Evolutionary conservation across 1,140 invertebrate genomes (phyloP).

Genomic region (Habropoda laboriosa): DNA sequence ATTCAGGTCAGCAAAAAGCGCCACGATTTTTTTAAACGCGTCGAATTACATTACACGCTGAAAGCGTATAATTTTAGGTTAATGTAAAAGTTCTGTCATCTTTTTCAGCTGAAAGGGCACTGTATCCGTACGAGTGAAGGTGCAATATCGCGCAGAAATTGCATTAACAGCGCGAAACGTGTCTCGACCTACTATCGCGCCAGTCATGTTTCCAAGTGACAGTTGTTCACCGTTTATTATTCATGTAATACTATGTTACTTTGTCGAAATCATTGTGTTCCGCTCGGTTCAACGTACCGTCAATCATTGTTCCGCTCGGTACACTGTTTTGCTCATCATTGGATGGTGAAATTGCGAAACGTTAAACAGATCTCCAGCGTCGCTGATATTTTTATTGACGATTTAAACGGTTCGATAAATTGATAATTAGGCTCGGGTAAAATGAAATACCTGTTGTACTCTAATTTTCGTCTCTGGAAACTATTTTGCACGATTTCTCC

Average conservation of each 20-base stretch:
- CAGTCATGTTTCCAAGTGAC: neutral
- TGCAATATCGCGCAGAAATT: constrained; percentile 34
- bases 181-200: constrained; percentile 1
- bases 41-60: constrained; percentile 34
- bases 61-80: constrained; percentile 46
- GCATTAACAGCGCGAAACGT: constrained; percentile 20
- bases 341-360: too few species aligned
- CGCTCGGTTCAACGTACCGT: too few species aligned
- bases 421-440: too few species aligned
- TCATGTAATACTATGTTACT: neutral
- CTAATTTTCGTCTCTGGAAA: too few species aligned
- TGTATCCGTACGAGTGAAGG: neutral
- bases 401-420: too few species aligned
- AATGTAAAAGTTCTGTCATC: constrained; percentile 46
- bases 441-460: too few species aligned
- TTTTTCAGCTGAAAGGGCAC: constrained; percentile 22
- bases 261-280: neutral
- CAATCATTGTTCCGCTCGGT: too few species aligned
- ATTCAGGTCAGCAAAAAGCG: constrained; percentile 1
- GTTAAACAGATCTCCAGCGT: too few species aligned
- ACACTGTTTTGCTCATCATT: neutral
- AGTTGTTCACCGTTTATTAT: constrained; percentile 1
- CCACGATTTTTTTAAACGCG: constrained; percentile 1
- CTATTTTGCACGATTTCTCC: too few species aligned
- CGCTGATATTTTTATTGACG: too few species aligned